Conservation (phyloP, 1,140 invertebrate species). For the Ditylenchus dipsaci region DNA sequence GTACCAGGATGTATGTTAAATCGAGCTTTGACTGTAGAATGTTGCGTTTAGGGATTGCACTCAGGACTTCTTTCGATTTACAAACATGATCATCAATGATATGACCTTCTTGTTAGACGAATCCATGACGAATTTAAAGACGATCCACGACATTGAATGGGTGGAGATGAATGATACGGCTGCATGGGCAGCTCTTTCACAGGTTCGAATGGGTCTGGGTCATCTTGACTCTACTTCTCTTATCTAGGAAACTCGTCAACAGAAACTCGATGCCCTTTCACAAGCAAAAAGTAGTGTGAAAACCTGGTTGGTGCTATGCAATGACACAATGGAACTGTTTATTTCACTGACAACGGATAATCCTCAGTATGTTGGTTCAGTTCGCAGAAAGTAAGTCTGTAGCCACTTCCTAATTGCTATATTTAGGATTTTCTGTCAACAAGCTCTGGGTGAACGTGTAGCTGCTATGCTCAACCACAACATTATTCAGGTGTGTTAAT, state of each 20-base stretch:
- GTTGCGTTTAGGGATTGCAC: slow-evolving; percentile 67
- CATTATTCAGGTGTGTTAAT: slow-evolving; percentile 32
- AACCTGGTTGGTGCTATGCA: slow-evolving; percentile 86
- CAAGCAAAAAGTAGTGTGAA: slow-evolving; percentile 83
- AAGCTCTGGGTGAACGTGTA: slow-evolving; percentile 78
- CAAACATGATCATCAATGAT: slow-evolving; percentile 99
- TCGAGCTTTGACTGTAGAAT: slow-evolving; percentile 7
- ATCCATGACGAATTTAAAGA: slow-evolving; percentile 84
- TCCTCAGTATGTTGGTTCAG: slow-evolving; percentile 65
- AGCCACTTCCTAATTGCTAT: too few species aligned
- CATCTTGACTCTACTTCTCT: background rate
- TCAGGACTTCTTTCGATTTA: slow-evolving; percentile 86
- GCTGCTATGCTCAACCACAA: slow-evolving; percentile 93
- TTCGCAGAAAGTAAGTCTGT: too few species aligned
- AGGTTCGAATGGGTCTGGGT: slow-evolving; percentile 8
- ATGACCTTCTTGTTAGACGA: slow-evolving; percentile 88
- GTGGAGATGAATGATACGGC: slow-evolving; percentile 68
- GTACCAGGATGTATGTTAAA: too few species aligned
- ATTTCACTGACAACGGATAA: slow-evolving; percentile 91
- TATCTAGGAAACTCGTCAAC: slow-evolving; percentile 40
- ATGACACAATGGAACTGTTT: slow-evolving; percentile 96
- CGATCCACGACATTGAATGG: slow-evolving; percentile 90
- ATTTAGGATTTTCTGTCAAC: slow-evolving; percentile 72
- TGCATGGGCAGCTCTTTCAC: slow-evolving; percentile 32
- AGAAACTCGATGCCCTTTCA: slow-evolving; percentile 64